phyloP scores from a whole-genome alignment of 35 echinoderm and acorn worm species.

The Diadema setosum region DNA sequence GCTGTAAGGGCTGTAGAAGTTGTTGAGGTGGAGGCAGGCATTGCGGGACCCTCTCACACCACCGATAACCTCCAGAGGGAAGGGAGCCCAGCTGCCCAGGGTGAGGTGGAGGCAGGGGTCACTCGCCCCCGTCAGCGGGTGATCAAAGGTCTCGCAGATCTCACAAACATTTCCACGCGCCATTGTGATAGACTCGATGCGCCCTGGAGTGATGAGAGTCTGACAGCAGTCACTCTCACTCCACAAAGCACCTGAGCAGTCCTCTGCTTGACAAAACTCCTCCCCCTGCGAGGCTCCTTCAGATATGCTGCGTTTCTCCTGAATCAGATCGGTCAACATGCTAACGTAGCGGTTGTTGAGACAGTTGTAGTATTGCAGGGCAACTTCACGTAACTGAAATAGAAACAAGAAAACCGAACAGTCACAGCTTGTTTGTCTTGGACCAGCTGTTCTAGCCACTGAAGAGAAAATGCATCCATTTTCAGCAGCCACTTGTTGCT shows the following conservation, averaged over 20 bases:
- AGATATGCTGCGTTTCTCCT: neutral
- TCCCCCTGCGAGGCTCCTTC: neutral
- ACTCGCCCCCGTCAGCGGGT: neutral
- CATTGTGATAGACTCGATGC: neutral
- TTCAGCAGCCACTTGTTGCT: no score
- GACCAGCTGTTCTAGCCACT: no score
- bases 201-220: constrained; percentile 39
- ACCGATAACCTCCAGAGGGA: constrained; percentile 11
- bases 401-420: no score
- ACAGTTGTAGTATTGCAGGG: constrained; percentile 76
- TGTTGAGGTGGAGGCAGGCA: constrained; percentile 53
- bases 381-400: constrained; percentile 34
- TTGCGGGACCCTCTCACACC: constrained; percentile 28
- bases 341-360: constrained; percentile 1
- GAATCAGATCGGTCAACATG: neutral
- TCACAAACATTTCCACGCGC: constrained; percentile 59
- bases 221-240: constrained; percentile 62
- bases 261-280: no score
- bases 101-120: neutral
- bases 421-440: no score
- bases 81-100: neutral
- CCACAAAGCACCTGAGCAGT: neutral
- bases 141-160: constrained; percentile 67
- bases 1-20: constrained; percentile 85
- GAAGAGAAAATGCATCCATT: no score